Evolutionary conservation across 2,888 invertebrate genomes (phyloP), one percentile per base, ranked within the genome.

Genomic region (Strigamia crassipes): DNA sequence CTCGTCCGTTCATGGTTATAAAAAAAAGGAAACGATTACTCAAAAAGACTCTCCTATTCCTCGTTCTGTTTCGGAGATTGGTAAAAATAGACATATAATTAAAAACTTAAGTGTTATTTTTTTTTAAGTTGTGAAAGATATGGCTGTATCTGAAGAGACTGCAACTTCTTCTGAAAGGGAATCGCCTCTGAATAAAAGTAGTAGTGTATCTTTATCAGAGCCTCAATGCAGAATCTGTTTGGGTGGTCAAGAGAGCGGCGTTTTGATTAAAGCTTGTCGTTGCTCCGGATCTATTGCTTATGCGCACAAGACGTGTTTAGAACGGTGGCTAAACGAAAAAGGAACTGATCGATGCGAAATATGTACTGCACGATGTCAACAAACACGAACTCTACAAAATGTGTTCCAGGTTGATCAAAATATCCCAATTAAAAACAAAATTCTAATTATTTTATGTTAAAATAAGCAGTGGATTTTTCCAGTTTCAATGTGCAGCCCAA

Each of bases 181-280:
- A 18, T 51, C 51, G 18, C n/a, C 51, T 3, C 12, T 2, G 18
- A n/a, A 18, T 51, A 4, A 18, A n/a, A 56, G 56, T n/a, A 18
- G 56, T 1, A 5, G 9, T 56, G 56, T 4, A 15, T 73, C 73
- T 27, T 27, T 31, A 1, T 31, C 31, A 0, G 73, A 73, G 13
- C 73, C 27, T 12, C 73, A 31, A 73, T 73, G 73, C n/a, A 27
- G 73, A 31, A 31, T 73, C 4, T 73, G 73, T 73, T 73, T 31
- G 0, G 31, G 73, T 2, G 15, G 31, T n/a, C 31, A 31, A 73
- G 73, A 73, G 0, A 5, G 10, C 10, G 31, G 31, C 1, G 8
- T 31, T 31, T 31, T 73, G 27, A 73, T 73, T 3, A 23, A 8
- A 27, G 27, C 73, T 12, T 73, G 73, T 73, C 73, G 15, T 3